Percentiles rank a stretch among this genome's conserved stretches.
phyloP scores from a whole-genome alignment of 2,113 vertebrate species.

The Uropsilus gracilis region DNA sequence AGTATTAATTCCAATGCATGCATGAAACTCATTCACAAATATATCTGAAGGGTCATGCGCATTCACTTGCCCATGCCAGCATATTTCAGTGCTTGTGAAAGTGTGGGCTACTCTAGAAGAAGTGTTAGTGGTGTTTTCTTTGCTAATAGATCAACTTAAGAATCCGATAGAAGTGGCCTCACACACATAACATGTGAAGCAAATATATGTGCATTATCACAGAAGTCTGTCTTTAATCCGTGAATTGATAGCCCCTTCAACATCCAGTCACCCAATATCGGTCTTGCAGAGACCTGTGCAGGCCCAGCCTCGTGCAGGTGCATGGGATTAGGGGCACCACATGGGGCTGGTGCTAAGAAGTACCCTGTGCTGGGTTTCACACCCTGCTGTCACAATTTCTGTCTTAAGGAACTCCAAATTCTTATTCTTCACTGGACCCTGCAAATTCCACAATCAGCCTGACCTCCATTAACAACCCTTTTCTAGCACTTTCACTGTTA shows the following conservation, averaged over 20 bases:
- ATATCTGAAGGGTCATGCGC: background rate
- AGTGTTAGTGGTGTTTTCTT: background rate
- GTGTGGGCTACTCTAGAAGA: background rate
- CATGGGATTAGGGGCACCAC: background rate
- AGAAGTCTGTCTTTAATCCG: background rate
- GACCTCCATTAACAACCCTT: background rate
- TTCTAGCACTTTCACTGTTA: background rate
- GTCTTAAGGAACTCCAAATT: background rate
- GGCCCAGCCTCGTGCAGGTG: background rate
- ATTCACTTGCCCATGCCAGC: background rate
- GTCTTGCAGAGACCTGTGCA: no score
- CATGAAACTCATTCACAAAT: background rate
- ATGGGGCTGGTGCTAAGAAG: background rate
- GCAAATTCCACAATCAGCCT: background rate
- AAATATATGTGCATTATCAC: background rate
- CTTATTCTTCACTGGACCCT: background rate
- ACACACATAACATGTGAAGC: background rate
- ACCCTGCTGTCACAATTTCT: background rate
- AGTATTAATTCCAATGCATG: background rate
- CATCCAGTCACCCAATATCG: background rate
- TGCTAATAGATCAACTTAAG: slow-evolving; percentile 19
- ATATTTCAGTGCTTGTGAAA: background rate
- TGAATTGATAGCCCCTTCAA: background rate
- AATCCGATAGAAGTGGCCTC: background rate
- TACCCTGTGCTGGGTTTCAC: background rate